These are phyloP conservation scores for Pterobdella sp. DNA, from an alignment of 2,888 invertebrate species.

Conservation along the genomic window DNA sequence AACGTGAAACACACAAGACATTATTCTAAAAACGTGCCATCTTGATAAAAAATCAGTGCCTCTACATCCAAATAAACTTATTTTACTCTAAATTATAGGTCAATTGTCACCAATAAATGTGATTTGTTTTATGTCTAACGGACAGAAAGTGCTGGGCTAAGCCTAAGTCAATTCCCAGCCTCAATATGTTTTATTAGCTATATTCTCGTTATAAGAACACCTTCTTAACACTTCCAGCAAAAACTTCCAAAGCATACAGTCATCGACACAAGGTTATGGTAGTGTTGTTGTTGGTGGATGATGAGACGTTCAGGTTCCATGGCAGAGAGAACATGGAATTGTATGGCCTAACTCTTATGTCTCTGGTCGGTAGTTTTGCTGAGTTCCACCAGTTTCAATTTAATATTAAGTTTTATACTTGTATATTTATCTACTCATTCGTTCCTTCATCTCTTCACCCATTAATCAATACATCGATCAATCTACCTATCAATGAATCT, in stretches of 20 bases:
- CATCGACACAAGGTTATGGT: background rate
- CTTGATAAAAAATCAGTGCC: too few relatives aligned
- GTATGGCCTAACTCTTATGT: background rate
- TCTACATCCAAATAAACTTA: too few relatives aligned
- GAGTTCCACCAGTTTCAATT: background rate
- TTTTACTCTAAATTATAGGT: too few relatives aligned
- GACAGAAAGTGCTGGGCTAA: too few relatives aligned
- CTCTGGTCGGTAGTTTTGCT: background rate
- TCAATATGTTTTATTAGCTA: too few relatives aligned
- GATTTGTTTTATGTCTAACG: too few relatives aligned
- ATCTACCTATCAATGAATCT: background rate
- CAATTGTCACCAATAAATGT: too few relatives aligned
- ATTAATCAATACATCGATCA: background rate
- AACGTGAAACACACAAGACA: too few relatives aligned
- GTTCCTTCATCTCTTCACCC: background rate
- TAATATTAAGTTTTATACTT: background rate
- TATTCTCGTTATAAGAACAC: too few relatives aligned
- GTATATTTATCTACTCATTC: background rate
- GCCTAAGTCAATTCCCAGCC: too few relatives aligned
- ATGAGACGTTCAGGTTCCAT: background rate
- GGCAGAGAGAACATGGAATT: background rate
- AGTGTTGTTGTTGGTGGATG: background rate
- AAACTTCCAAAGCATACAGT: background rate
- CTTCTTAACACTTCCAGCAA: background rate
- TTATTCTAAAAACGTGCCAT: too few relatives aligned